Evolutionary conservation across 2,888 invertebrate genomes (phyloP), one percentile per base, ranked within the genome.

Genomic region (Mesorhabditis belari): DNA sequence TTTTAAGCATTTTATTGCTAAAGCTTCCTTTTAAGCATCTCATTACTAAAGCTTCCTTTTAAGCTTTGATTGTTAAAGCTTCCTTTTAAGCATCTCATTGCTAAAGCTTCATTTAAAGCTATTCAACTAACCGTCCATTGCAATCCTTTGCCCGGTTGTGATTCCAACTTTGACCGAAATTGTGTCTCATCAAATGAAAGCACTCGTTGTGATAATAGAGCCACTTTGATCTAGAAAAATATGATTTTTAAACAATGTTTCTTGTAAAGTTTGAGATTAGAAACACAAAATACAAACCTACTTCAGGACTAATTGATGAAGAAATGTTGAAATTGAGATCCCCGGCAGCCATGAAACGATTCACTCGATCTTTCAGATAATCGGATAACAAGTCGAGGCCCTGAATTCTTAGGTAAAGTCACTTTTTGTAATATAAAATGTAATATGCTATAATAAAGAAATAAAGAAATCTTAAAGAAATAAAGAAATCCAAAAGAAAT

Each of bases 291-390:
- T 3, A 12, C 29, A n/a, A 26, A 2, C 44, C 5, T 23, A 70
- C 73, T 53, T 73, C 66, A 35, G 69, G 69, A 6, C 70, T 69
- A 1, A 73, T 52, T 17, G 77, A 70, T n/a, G 76, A 74, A 5
- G 71, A 71, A 28, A 77, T 70, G 61, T 79, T 79, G 69, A 74
- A 79, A 28, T 69, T 61, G 27, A 79, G 59, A n/a, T 76, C 76
- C 25, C 75, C 76, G 44, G 72, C 67, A 25, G 72, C 67, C 72
- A 79, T 74, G 57, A 79, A 78, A 57, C 75, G 71, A 17, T 65
- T 28, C 29, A 76, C 76, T 23, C 78, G 66, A 29, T 76, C 71
- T 52, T 68, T 66, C 53, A 77, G 62, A 49, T 77, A 78, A 28
- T 77, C 74, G 5, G 66, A 59, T 3, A 75, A 61, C 28, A 77